Conservation (phyloP, 2,888 invertebrate species). For the Drosophila atripex region DNA sequence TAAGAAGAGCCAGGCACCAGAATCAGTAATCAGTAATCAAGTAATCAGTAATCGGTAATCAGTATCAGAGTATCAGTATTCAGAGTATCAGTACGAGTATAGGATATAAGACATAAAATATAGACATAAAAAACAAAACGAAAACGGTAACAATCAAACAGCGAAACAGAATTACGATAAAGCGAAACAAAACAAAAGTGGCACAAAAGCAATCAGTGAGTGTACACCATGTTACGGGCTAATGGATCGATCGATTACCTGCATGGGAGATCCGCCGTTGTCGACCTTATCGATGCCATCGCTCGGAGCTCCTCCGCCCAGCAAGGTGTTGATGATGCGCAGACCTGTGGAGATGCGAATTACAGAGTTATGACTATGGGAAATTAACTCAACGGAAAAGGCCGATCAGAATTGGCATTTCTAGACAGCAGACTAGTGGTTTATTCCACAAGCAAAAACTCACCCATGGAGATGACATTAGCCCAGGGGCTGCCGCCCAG, state of each 20-base stretch:
- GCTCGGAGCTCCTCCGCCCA: slow-evolving; percentile 90
- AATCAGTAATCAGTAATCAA: slow-evolving; percentile 48
- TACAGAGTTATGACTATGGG: neutral
- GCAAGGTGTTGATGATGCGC: slow-evolving; percentile 92
- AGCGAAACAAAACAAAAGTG: slow-evolving; percentile 56
- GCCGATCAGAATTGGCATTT: neutral
- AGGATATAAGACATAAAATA: slow-evolving; percentile 7
- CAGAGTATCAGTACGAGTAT: slow-evolving; percentile 6
- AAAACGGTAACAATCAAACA: slow-evolving; percentile 23
- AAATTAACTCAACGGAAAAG: neutral
- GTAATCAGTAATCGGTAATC: slow-evolving; percentile 22
- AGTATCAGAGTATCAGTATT: slow-evolving; percentile 14
- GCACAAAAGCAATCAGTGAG: slow-evolving; percentile 67
- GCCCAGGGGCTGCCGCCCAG: slow-evolving; percentile 93
- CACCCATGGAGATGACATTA: slow-evolving; percentile 91
- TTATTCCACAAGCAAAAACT: slow-evolving; percentile 10
- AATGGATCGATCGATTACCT: slow-evolving; percentile 86
- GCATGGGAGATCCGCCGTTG: slow-evolving; percentile 94
- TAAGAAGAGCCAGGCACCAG: slow-evolving; percentile 59
- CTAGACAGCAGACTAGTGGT: neutral
- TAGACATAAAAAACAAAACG: slow-evolving; percentile 26
- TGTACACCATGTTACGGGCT: slow-evolving; percentile 35
- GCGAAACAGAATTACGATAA: slow-evolving; percentile 14
- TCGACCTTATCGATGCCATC: slow-evolving; percentile 96
- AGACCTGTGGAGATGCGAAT: slow-evolving; percentile 84